phyloP scores from a whole-genome alignment of 1,140 invertebrate genomes.

The Planococcus citri region DNA sequence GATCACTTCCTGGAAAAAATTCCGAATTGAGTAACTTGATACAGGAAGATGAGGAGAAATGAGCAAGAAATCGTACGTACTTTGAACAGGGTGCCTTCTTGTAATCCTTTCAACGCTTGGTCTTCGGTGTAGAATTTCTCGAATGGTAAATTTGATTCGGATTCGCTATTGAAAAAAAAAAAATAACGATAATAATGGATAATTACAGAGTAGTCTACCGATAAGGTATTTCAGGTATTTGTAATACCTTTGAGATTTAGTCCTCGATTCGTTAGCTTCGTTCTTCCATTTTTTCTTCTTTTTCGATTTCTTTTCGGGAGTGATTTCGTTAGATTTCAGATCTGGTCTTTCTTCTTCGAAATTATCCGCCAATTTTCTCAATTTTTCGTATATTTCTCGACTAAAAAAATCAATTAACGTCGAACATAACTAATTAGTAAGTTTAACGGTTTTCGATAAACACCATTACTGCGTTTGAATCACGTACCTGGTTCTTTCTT shows the following conservation, averaged over 20 bases:
- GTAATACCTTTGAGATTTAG: neutral
- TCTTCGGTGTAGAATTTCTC: conserved; percentile 13
- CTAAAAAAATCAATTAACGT: neutral
- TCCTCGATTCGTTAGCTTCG: neutral
- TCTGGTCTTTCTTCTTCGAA: neutral
- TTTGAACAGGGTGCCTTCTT: conserved; percentile 42
- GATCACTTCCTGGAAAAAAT: conserved; percentile 33
- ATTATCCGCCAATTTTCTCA: neutral
- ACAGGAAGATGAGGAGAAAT: neutral
- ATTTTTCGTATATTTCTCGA: neutral
- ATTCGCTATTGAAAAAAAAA: neutral
- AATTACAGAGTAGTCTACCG: neutral
- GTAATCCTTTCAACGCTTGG: conserved; percentile 37
- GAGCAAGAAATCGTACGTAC: conserved; percentile 37
- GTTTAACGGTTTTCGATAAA: too few species aligned
- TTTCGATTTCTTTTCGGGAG: conserved; percentile 29
- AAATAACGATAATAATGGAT: neutral
- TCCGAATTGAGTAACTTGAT: neutral
- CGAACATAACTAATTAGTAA: neutral
- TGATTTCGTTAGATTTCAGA: neutral
- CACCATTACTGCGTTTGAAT: neutral
- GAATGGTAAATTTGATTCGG: neutral
- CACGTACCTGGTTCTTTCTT: neutral
- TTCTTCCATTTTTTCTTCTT: conserved; percentile 30
- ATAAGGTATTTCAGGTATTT: too few species aligned